Evolutionary conservation across 2,797 vertebrate species (phyloP), one percentile per base, ranked within the genome.

Genomic region (Epinephelus coioides): DNA sequence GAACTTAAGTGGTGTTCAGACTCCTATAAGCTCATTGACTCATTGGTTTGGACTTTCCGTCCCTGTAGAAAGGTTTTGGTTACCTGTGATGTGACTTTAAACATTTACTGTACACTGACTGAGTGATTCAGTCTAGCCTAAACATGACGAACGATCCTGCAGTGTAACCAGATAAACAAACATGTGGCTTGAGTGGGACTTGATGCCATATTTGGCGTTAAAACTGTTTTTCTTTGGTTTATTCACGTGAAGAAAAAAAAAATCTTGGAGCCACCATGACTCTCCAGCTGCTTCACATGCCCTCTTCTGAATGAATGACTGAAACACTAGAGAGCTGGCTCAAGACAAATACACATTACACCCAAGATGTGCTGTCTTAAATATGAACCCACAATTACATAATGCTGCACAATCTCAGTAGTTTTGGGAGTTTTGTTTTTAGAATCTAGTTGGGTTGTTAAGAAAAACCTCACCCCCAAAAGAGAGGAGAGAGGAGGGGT

Each of bases 391-490:
- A 61, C 61, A 81, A 30, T 19, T 14, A 73, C 60, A 49, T 80
- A 76, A 62, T 11, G 69, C 69, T 34, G 50, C 55, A 73, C 49
- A 69, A 78, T 82, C 83, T 74, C 54, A 46, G 76, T 62, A 73
- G 46, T 68, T 79, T 61, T 59, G 65, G 53, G 55, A 55, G 64
- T 78, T 46, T 82, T 86, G 55, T 79, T 75, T 79, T 75, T 57
- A 72, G 77, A 75, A 34, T 46, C 64, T 47, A 15, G 59, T 44
- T 66, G 21, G 23, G 59, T 70, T 62, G 78, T 81, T 81, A 69
- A 2, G 27, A 63, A 65, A 89, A 88, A 84, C 85, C 73, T 82
- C 66, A 83, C 67, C 62, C 63, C 74, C 69, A 30, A 59, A 30
- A 19, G 14, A 63, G 17, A 49, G 11, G 69, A 67, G 46, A 54